Evolutionary conservation across 2,888 invertebrate species (phyloP).

Genomic region (Mechanitis mazaeus): DNA sequence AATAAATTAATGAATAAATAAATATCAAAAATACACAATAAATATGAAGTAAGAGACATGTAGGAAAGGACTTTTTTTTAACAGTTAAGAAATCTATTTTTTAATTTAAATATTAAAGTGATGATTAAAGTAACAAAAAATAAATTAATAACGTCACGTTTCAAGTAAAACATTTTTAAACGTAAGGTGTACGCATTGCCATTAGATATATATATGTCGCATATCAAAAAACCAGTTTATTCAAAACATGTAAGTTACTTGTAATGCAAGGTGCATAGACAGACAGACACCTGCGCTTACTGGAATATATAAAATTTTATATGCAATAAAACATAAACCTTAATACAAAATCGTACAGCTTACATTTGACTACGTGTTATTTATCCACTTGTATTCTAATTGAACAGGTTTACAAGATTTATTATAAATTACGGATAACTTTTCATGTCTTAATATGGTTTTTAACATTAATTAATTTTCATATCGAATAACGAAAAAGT

Average conservation of each 20-base stretch:
- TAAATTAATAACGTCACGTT: no score
- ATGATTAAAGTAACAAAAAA: no score
- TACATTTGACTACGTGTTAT: slow-evolving; percentile 5
- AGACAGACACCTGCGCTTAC: slow-evolving; percentile 39
- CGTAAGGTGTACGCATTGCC: neutral
- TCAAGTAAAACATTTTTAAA: no score
- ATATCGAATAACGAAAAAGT: no score
- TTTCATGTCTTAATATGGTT: no score
- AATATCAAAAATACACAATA: no score
- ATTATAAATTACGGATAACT: slow-evolving; percentile 1
- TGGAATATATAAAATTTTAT: slow-evolving; percentile 16
- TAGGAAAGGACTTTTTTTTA: no score
- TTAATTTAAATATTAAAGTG: no score
- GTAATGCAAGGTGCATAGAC: slow-evolving; percentile 46
- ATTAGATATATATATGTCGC: neutral
- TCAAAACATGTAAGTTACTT: slow-evolving; percentile 37
- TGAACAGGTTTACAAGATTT: neutral
- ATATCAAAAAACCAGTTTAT: slow-evolving; percentile 23
- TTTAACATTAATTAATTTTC: no score
- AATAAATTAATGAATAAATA: no score
- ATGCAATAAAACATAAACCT: neutral
- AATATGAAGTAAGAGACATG: no score
- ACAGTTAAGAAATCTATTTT: no score
- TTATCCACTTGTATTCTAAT: neutral
- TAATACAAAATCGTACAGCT: slow-evolving; percentile 12